Evolutionary conservation across 2,888 invertebrate genomes (phyloP), one percentile per base, ranked within the genome.

Genomic region (Tipula helvola): DNA sequence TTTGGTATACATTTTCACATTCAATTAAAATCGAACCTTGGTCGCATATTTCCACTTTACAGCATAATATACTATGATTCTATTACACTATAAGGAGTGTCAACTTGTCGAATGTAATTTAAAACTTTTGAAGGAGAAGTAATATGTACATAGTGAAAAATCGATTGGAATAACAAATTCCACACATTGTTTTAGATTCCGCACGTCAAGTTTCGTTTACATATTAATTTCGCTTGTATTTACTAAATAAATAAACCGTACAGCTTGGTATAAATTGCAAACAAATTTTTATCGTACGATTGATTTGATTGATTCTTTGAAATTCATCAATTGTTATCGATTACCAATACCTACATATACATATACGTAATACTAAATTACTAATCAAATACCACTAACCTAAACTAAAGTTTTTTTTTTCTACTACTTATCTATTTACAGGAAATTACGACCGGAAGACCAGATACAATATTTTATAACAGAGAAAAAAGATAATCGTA

Each of bases 391-490:
- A 71, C 10, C 71, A 71, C 71, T 71, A 71, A 28, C 71, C 10
- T 39, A 84, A 39, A 84, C 5, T 10, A 83, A 36, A 28, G 28
- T 28, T 28, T 83, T 16, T 39, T 28, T 86, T 87, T 88, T 89
- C 87, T 88, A 16, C 52, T 16, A 71, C 28, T 8, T 71, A 71
- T 88, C 89, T 71, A 71, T 88, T 90, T 91, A 87, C 89, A 93
- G 94, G 90, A 92, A 92, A 90, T 90, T 90, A 47, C 92, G 92
- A 89, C 93, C 94, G 2, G 94, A 95, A 89, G 95, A 95, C 89
- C 95, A 95, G 90, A 94, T 96, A 88, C 95, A 96, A 89, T 96
- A 96, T 90, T 94, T 95, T 92, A 96, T 96, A 88, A 94, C 95
- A 88, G 96, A 96, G 89, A 94, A 94, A 89, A 92, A 92, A 89